Evolutionary conservation across 2,797 vertebrate species (phyloP).

Genomic region (Delichon dasypus): DNA sequence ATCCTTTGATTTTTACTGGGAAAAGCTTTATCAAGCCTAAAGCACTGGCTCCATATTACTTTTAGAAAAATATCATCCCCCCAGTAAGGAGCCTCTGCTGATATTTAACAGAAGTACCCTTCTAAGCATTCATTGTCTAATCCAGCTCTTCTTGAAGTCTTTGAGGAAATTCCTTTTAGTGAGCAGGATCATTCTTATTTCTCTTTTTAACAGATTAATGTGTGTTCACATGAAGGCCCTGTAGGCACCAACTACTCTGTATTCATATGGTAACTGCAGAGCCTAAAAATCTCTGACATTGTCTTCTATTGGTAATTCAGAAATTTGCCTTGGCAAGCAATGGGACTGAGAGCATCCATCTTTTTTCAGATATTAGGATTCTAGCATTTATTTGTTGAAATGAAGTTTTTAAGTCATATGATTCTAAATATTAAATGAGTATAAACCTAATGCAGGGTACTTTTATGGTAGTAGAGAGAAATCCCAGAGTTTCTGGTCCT

Average conservation of each 20-base stretch:
- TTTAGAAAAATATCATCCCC: neutral
- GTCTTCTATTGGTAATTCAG: neutral
- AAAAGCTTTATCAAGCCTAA: neutral
- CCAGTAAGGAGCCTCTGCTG: neutral
- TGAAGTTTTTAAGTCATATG: neutral
- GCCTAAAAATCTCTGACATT: neutral
- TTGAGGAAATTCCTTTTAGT: constrained; percentile 3
- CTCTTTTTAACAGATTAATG: constrained; percentile 17
- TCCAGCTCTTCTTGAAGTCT: neutral
- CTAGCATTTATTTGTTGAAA: neutral
- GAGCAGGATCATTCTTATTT: neutral
- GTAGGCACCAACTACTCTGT: constrained; percentile 3
- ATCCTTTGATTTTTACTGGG: neutral
- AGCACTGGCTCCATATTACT: neutral
- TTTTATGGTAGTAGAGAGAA: neutral
- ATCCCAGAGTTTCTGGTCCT: neutral
- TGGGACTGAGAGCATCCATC: neutral
- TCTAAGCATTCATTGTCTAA: neutral
- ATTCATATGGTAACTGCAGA: neutral
- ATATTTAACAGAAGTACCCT: neutral
- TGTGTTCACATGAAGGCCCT: constrained; percentile 12
- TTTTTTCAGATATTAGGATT: neutral
- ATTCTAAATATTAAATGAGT: neutral
- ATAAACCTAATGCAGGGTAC: neutral
- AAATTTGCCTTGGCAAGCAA: neutral